Conservation (phyloP, 2,113 vertebrate species). For the Heloderma charlesbogerti region DNA sequence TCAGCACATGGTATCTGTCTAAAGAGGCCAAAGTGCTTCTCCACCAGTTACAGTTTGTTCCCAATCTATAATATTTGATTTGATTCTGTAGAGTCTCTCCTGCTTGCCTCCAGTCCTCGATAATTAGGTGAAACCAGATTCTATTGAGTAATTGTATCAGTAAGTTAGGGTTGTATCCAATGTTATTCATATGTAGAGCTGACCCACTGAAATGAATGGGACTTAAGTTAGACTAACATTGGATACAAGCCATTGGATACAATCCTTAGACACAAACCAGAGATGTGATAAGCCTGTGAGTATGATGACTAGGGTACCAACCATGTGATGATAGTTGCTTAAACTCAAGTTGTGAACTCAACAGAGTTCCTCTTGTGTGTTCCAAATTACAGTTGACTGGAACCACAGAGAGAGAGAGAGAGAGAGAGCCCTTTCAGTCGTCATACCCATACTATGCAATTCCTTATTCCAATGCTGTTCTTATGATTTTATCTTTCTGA, state of each 20-base stretch:
- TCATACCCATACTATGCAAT: neutral
- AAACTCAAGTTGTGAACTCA: conserved; percentile 1
- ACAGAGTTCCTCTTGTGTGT: neutral
- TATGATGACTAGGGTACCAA: neutral
- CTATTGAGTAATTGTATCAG: neutral
- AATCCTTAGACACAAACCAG: neutral
- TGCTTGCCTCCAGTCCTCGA: neutral
- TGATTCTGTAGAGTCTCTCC: neutral
- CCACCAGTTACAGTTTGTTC: neutral
- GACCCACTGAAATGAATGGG: too few relatives aligned
- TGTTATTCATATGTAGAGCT: too few relatives aligned
- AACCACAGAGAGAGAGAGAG: neutral
- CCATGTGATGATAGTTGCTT: neutral
- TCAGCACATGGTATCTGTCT: neutral
- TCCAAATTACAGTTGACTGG: neutral
- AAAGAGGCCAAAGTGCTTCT: neutral
- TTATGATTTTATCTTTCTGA: neutral
- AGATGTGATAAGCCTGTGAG: neutral
- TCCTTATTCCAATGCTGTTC: neutral
- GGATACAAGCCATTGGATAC: too few relatives aligned
- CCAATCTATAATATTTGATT: neutral
- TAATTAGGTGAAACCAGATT: neutral
- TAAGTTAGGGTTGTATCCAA: neutral
- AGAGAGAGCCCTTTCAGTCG: neutral
- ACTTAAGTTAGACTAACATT: too few relatives aligned